These are phyloP conservation scores for Latrodectus geometricus DNA, from an alignment of 1,140 invertebrate species.

Conservation along the genomic window DNA sequence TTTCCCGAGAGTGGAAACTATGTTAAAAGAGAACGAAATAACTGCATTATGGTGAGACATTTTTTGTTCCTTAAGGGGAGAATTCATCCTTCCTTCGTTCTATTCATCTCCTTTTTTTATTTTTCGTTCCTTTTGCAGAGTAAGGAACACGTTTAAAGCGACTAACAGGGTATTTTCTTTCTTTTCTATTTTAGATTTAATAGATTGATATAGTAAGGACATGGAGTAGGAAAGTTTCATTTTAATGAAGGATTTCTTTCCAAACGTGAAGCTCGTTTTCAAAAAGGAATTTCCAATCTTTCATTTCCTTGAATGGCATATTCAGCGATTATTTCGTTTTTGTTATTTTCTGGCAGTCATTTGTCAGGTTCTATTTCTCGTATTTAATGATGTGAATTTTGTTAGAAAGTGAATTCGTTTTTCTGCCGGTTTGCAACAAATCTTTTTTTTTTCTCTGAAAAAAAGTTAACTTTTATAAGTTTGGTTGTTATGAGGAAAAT, in stretches of 20 bases:
- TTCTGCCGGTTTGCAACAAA: background rate
- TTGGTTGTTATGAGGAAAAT: too few species aligned
- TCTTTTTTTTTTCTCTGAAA: background rate
- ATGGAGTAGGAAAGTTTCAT: background rate
- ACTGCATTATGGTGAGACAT: conserved; percentile 50
- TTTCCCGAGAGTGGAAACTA: conserved; percentile 1
- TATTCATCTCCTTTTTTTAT: background rate
- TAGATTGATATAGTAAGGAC: conserved; percentile 42
- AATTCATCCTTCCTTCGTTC: background rate
- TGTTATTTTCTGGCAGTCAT: background rate
- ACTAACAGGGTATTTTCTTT: conserved; percentile 51
- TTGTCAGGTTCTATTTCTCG: background rate
- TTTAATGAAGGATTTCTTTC: conserved; percentile 56
- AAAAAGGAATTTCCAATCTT: background rate
- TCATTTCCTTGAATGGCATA: conserved; percentile 21
- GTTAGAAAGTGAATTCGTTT: background rate
- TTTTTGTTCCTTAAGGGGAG: conserved; percentile 28
- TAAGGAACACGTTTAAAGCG: conserved; percentile 44
- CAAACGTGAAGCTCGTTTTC: background rate
- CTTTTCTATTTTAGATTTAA: conserved; percentile 26
- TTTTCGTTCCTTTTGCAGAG: conserved; percentile 15
- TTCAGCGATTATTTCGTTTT: conserved; percentile 41
- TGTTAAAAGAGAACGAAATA: conserved; percentile 23
- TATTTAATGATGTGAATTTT: conserved; percentile 20
- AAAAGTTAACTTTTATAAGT: too few species aligned